These are phyloP conservation scores for Oncorhynchus clarkii DNA, from an alignment of 2,113 vertebrate genomes.

Conservation along the genomic window DNA sequence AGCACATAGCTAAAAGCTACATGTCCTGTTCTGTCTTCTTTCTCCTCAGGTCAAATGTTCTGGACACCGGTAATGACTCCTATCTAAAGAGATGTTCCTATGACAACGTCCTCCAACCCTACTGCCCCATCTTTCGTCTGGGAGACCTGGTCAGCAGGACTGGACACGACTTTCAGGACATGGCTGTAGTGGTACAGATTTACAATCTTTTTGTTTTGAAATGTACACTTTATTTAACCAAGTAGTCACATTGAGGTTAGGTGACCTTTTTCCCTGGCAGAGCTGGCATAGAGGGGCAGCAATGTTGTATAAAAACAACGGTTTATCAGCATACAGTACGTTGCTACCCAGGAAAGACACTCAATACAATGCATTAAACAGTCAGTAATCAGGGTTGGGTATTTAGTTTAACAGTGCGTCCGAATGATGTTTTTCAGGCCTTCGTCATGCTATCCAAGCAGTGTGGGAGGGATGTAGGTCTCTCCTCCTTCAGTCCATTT, in stretches of 20 bases:
- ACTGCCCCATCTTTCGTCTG: conserved; percentile 92
- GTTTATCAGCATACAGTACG: not conserved
- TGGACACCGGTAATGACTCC: conserved; percentile 66
- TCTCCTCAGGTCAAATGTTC: conserved; percentile 81
- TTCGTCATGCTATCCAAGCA: not conserved
- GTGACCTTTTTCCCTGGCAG: not conserved
- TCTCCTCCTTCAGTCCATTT: not conserved
- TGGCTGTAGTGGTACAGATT: conserved; percentile 79
- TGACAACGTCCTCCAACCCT: conserved; percentile 71
- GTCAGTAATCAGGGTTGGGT: not conserved
- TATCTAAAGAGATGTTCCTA: conserved; percentile 87
- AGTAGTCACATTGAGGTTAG: not conserved
- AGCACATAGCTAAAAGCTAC: not conserved
- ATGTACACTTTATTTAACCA: not conserved
- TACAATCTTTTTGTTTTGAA: conserved; percentile 15
- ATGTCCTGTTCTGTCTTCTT: conserved; percentile 1
- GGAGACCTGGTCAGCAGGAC: conserved; percentile 79
- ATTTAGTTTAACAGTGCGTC: not conserved
- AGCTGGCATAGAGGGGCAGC: no score
- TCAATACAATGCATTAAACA: not conserved
- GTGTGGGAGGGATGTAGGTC: not conserved
- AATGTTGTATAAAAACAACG: not conserved
- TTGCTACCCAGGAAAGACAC: not conserved
- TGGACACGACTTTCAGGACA: conserved; percentile 81
- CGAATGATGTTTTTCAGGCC: not conserved